Evolutionary conservation across 2,888 invertebrate species (phyloP), one percentile per base, ranked within the genome.

Genomic region (Lepidochrysops patricia): DNA sequence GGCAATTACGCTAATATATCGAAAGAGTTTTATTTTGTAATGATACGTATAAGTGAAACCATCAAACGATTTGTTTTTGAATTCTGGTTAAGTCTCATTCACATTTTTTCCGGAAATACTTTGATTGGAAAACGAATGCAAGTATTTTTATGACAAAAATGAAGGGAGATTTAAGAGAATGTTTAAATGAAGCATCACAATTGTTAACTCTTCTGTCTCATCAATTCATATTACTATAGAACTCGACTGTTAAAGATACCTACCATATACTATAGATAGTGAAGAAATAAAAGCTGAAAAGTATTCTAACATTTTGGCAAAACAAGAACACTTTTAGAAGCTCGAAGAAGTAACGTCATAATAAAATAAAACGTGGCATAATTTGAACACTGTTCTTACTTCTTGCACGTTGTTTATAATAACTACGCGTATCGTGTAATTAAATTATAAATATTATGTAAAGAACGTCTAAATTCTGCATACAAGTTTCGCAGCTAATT

Each of bases 1-100:
- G 58, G 48, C 43, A 48, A 57, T 32, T 19, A 57, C 35, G 37
- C 13, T 26, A 57, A 35, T 57, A 13, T 57, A 7, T 9, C 23
- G 23, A 56, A 19, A 43, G 7, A 19, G 12, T 27, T 52, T 27
- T 15, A 52, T 2, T 29, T 29, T 4, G 19, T 43, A 43, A 4
- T 29, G 43, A 43, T 19, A 43, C 43, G 27, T 1, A 6, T 26
- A 52, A 52, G 50, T 43, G 19, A 9, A 43, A 9, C 43, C 43
- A 43, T 43, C 43, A 43, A 43, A 9, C 19, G 4, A 19, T 43
- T 43, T 43, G 12, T 15, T 19, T 9, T 43, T 9, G 9, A 43
- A 5, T 13, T 35, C 35, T 13, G 9, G 19, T 9, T 43, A 43
- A 5, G 13, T 35, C 35, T 13, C n/a, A 43, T 9, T 43, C 19